These are phyloP conservation scores for Blastobasis lacticolella DNA, from an alignment of 2,888 invertebrate genomes.

Conservation along the genomic window DNA sequence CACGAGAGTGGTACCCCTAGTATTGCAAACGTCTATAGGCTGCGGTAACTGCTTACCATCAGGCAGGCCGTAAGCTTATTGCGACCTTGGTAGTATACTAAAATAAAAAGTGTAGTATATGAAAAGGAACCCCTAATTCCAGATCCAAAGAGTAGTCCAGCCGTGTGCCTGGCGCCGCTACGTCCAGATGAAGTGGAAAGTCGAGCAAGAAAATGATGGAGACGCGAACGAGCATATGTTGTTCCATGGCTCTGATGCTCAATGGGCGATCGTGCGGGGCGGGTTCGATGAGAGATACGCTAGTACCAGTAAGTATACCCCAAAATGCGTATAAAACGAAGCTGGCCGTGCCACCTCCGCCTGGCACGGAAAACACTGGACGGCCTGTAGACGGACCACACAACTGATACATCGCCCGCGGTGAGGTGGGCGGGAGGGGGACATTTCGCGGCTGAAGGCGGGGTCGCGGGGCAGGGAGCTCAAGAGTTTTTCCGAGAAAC, in stretches of 20 bases:
- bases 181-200: neutral
- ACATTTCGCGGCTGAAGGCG: too few relatives aligned
- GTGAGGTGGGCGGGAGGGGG: too few relatives aligned
- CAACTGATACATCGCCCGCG: too few relatives aligned
- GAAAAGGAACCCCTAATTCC: neutral
- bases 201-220: neutral
- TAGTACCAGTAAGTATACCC: neutral
- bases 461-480: too few relatives aligned
- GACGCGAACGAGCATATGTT: neutral
- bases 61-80: neutral
- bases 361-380: too few relatives aligned
- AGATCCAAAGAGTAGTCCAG: neutral
- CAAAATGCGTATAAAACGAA: too few relatives aligned
- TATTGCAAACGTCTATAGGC: neutral
- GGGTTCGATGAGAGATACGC: constrained; percentile 1
- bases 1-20: neutral
- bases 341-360: too few relatives aligned
- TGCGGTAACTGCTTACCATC: neutral
- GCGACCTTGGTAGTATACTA: neutral
- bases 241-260: constrained; percentile 1
- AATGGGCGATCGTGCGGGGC: neutral
- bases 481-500: too few relatives aligned
- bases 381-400: too few relatives aligned
- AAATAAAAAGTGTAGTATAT: neutral
- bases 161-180: neutral